Evolutionary conservation across 2,797 vertebrate species (phyloP), one percentile per base, ranked within the genome.

Genomic region (Smutsia gigantea): DNA sequence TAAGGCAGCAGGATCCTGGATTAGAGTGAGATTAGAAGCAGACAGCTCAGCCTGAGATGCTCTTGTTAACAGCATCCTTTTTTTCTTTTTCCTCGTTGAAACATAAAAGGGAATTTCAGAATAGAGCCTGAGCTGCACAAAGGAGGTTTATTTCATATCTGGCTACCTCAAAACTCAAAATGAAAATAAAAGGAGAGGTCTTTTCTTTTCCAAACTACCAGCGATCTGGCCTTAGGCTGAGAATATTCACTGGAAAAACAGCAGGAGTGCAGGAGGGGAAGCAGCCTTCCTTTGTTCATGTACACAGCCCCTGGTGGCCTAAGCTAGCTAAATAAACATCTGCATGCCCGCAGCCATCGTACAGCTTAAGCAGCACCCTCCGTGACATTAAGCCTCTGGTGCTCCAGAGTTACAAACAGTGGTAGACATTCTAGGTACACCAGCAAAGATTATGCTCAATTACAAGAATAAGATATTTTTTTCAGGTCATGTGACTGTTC

Each of bases 201-300:
- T 68, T 86, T 51, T 53, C 27, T 89, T 93, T 92, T 92, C 57
- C 68, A 94, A 97, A 93, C 71, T 90, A 94, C 79, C 95, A 31
- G 63, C 37, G 63, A 89, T 90, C 74, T 88, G 92, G 51, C 89
- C 86, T 94, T 39, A 37, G 86, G 49, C 68, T 84, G 95, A 88
- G 74, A 18, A 75, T 7, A 61, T 37, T 93, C 87, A 88, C 51
- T 86, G 74, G 87, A 71, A 87, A 95, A 87, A 78, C 49, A 86
- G 57, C 64, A 34, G 29, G 34, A 72, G 39, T 5, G 17, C 13
- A 69, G 25, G 57, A 75, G 37, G 49, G 27, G 42, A 95, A 53
- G 83, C 57, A 72, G 31, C 25, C 15, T 94, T 96, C 72, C 66
- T 72, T 66, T 93, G 72, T 68, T 66, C 74, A 55, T 7, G n/a